Conservation (phyloP, 2,113 vertebrate species). For the Melanerpes formicivorus region DNA sequence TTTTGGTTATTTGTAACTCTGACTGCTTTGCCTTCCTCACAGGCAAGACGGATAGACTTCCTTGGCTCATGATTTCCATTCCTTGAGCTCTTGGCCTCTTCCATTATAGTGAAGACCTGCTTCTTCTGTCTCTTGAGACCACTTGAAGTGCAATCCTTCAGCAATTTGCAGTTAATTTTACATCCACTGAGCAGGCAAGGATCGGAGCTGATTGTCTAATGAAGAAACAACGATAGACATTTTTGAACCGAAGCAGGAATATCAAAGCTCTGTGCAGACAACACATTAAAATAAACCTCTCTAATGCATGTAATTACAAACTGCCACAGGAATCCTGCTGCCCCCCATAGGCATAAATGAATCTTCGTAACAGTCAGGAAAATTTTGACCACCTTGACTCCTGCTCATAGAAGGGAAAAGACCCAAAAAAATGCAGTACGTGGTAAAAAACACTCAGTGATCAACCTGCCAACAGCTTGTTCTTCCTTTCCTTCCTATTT, state of each 20-base stretch:
- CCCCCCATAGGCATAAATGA: background rate
- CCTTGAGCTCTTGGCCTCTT: slow-evolving; percentile 84
- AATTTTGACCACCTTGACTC: background rate
- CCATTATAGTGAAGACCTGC: slow-evolving; percentile 85
- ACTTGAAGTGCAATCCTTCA: slow-evolving; percentile 73
- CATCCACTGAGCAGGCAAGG: slow-evolving; percentile 72
- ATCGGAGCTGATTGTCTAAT: slow-evolving; percentile 72
- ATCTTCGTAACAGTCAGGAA: background rate
- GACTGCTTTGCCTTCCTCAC: slow-evolving; percentile 82
- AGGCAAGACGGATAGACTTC: slow-evolving; percentile 78
- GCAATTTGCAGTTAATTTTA: slow-evolving; percentile 69
- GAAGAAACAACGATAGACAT: slow-evolving; percentile 41
- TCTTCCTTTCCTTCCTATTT: slow-evolving; percentile 43
- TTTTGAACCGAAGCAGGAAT: slow-evolving; percentile 29
- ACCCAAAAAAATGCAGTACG: background rate
- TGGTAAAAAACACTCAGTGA: background rate
- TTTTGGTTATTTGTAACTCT: slow-evolving; percentile 82
- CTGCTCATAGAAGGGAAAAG: background rate
- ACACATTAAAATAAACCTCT: background rate
- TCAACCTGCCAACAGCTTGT: slow-evolving; percentile 51
- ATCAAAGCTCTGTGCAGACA: background rate
- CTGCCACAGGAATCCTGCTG: background rate
- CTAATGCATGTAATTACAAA: background rate
- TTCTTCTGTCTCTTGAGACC: slow-evolving; percentile 67
- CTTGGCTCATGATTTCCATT: slow-evolving; percentile 85